Evolutionary conservation across 2,888 invertebrate species (phyloP).

Genomic region (Artemia sinica): DNA sequence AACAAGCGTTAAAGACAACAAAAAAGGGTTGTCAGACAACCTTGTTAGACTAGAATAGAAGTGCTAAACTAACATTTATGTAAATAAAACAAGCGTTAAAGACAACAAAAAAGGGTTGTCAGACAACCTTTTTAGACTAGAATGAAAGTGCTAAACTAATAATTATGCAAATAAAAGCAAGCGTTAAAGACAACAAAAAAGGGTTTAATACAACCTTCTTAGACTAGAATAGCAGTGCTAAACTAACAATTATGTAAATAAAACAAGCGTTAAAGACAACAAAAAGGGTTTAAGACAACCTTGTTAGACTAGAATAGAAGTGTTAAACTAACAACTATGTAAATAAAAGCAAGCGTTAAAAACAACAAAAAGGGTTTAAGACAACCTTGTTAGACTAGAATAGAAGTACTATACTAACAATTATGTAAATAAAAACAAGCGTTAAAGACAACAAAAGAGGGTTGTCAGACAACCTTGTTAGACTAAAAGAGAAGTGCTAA

Average conservation of each 20-base stretch:
- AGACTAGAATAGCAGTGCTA: slow-evolving; percentile 18
- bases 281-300: too few species aligned
- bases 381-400: background rate
- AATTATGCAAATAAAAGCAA: slow-evolving; percentile 6
- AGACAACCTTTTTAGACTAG: background rate
- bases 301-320: slow-evolving; percentile 18
- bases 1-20: slow-evolving; percentile 15
- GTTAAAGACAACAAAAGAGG: slow-evolving; percentile 10
- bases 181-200: slow-evolving; percentile 11
- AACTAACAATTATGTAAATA: background rate
- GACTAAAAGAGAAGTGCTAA: slow-evolving; percentile 25
- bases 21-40: too few species aligned
- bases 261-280: slow-evolving; percentile 15
- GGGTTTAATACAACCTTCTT: too few species aligned
- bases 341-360: slow-evolving; percentile 9
- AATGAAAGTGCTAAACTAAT: slow-evolving; percentile 27
- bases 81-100: slow-evolving; percentile 10
- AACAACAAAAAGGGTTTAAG: background rate
- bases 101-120: background rate
- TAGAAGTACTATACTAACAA: too few species aligned
- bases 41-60: slow-evolving; percentile 15
- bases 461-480: background rate
- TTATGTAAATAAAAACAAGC: slow-evolving; percentile 3
- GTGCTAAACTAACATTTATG: slow-evolving; percentile 27
- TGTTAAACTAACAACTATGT: slow-evolving; percentile 26